Evolutionary conservation across 1,140 invertebrate species (phyloP).

Genomic region (Meloidogyne floridensis): DNA sequence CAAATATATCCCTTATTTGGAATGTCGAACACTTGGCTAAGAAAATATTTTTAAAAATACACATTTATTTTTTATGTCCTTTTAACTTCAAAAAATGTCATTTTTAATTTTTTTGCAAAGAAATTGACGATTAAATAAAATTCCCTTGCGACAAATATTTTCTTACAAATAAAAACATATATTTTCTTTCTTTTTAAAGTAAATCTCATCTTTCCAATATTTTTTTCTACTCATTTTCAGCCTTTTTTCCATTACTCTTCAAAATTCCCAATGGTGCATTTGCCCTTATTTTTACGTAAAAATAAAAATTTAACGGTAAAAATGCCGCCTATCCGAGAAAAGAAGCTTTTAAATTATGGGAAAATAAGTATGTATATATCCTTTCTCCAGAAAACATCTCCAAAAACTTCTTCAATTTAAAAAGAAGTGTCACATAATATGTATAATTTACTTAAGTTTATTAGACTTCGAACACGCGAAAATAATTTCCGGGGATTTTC

Average conservation of each 20-base stretch:
- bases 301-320: background rate
- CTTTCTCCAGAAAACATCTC: no score
- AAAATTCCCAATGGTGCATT: background rate
- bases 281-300: background rate
- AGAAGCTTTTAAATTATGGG: no score
- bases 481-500: no score
- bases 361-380: no score
- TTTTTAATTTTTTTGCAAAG: conserved; percentile 1
- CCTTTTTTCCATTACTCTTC: background rate
- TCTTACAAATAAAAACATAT: background rate
- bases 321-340: no score
- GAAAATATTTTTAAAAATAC: background rate
- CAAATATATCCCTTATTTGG: no score
- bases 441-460: no score
- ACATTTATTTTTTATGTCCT: background rate
- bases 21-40: background rate
- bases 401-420: no score
- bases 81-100: background rate
- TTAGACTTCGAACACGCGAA: no score
- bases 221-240: background rate
- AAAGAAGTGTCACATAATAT: no score
- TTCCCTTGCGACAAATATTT: background rate
- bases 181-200: no score
- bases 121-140: conserved; percentile 9
- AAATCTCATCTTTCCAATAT: background rate